Base-by-base conservation (phyloP, 2,888 invertebrate species). In the Mimas tiliae region DNA sequence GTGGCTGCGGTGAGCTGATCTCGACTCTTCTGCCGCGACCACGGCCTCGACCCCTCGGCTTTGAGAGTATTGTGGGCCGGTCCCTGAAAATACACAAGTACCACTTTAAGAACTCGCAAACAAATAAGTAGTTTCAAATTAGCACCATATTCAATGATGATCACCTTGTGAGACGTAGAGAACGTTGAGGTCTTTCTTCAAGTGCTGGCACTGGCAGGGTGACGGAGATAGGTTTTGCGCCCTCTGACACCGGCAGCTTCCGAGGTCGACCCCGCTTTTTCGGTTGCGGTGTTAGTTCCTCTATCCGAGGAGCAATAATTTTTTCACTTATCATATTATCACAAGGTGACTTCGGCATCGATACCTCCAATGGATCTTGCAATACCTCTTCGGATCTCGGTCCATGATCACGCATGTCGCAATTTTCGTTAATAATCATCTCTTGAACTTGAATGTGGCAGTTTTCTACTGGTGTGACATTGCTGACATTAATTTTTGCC, bases 201-300 rank as follows among this genome's bases (percentile, higher is more conserved):
- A 93, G 80, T 0, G 93, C 93, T 3, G 92, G 82, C 19, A 86
- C 84, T 1, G 93, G 91, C 66, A 92, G 72, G 0, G 80, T 72
- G 16, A 85, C 71, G 6, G 72, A 67, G 9, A 74, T 69, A 0
- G 88, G 83, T 73, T 88, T 87, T 7, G 87, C 81, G 14, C 83
- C 84, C 69, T 92, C 93, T 0, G 89, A 85, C 1, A 91, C 72
- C 0, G 91, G 92, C 64, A 90, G 70, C 71, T 94, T 94, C 14
- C 94, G 84, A 16, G 94, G 94, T 53, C 94, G 85, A 8, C 94
- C 94, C 6, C 94, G 88, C 74, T 93, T 94, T 70, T 88, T 91
- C 1, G 93, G 93, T 71, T 89, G 88, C 6, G 94, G 93, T 21
- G 93, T 93, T 68, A 87, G 72, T 65, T 84, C 84, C 33, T 85